These are phyloP conservation scores for Troilus luridus DNA, from an alignment of 2,888 invertebrate genomes.

Conservation along the genomic window DNA sequence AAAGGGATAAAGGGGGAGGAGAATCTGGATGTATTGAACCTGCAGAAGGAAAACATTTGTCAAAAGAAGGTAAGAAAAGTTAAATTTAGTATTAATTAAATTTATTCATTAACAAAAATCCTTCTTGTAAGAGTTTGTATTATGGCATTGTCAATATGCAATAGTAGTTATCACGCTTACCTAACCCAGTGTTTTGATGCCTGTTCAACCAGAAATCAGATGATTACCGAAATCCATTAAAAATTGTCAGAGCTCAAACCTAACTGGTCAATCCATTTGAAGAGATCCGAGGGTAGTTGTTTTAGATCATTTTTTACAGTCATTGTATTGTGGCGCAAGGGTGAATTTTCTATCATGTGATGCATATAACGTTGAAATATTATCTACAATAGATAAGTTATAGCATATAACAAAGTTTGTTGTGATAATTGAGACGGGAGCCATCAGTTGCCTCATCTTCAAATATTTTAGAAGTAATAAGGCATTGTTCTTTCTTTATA, in stretches of 20 bases:
- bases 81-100: neutral
- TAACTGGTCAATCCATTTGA: neutral
- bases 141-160: neutral
- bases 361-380: too few relatives aligned
- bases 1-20: slow-evolving; percentile 45
- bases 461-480: too few relatives aligned
- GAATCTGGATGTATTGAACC: slow-evolving; percentile 41
- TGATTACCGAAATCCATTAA: neutral
- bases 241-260: neutral
- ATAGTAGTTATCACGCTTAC: neutral
- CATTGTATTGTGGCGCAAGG: too few relatives aligned
- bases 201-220: neutral
- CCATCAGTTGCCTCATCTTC: too few relatives aligned
- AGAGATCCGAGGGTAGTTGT: too few relatives aligned
- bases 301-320: too few relatives aligned
- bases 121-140: neutral
- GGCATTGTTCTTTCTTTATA: too few relatives aligned
- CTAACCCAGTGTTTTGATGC: neutral
- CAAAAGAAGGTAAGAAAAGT: slow-evolving; percentile 41
- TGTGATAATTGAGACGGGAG: too few relatives aligned
- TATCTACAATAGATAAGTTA: too few relatives aligned
- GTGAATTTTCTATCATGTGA: too few relatives aligned
- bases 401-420: too few relatives aligned
- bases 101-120: neutral
- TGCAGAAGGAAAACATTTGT: slow-evolving; percentile 23